These are phyloP conservation scores for Synanthedon myopaeformis DNA, from an alignment of 2,888 invertebrate genomes.

Conservation along the genomic window DNA sequence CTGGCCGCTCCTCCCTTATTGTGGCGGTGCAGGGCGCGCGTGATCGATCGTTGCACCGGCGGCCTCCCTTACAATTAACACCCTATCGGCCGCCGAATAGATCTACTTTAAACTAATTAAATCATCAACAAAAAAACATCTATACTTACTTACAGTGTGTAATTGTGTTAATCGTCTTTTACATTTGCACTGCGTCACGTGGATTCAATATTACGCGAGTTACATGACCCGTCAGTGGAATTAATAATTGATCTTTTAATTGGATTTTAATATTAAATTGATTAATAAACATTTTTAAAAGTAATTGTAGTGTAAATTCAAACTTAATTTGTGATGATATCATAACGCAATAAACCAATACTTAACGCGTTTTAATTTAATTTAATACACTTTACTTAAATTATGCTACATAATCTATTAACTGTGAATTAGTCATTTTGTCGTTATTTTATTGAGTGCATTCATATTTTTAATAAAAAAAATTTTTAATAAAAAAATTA, in stretches of 20 bases:
- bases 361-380: no score
- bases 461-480: no score
- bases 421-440: no score
- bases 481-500: no score
- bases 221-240: constrained; percentile 5
- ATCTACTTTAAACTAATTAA: constrained; percentile 36
- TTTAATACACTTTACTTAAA: no score
- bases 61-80: constrained; percentile 28
- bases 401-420: no score
- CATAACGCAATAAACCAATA: no score
- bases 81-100: constrained; percentile 41
- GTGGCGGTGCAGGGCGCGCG: constrained; percentile 60
- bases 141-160: constrained; percentile 16
- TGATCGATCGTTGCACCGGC: constrained; percentile 9
- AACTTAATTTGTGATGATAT: no score
- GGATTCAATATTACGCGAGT: constrained; percentile 21
- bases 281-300: background rate
- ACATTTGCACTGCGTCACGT: constrained; percentile 37
- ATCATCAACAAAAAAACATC: background rate
- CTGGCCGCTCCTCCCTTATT: constrained; percentile 68
- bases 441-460: no score
- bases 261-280: background rate
- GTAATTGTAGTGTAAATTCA: no score
- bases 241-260: background rate
- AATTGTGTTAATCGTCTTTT: constrained; percentile 32